Base-by-base conservation (phyloP, 2,797 vertebrate genomes). In the Falco concolor region DNA sequence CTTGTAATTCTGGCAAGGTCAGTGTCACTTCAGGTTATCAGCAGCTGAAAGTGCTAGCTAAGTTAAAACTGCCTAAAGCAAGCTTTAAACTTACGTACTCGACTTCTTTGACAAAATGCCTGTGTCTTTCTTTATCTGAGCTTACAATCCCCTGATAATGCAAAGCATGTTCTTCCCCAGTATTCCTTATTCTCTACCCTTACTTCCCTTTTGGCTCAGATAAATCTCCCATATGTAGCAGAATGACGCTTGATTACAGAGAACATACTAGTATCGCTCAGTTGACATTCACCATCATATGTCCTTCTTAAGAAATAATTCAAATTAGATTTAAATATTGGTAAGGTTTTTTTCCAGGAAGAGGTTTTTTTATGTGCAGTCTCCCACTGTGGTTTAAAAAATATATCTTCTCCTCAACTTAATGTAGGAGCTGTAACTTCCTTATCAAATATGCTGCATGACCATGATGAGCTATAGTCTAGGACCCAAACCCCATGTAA, bases 1-100 rank as follows among this genome's bases (percentile, higher is more conserved):
- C 90, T 96, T 94, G 50, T 82, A 89, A 73, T 60, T 47, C 74
- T 61, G 38, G 76, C 93, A 94, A 95, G 95, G 95, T 96, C 94
- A 95, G 68, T 42, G 70, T 73, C 92, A 75, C 9, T 68, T 76
- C 34, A 67, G 81, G 84, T 93, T 93, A 93, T 87, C 73, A 56
- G 68, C 59, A 68, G 70, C 61, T 93, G 54, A 73, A 95, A 92
- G 94, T 57, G 85, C 90, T 82, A n/a, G 28, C 69, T 38, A 52
- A 68, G 64, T 80, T 81, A 69, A 84, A 79, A 89, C 52, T 28
- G 77, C 79, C 88, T 63, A 59, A 6, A 93, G 87, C 84, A 90
- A 96, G 67, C 93, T 76, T 89, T 91, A 79, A 89, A 96, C 84
- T 73, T 92, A 89, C 64, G 81, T 47, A 69, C 28, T 16, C 13